phyloP scores from a whole-genome alignment of 2,888 invertebrate genomes.

The Boloria selene region DNA sequence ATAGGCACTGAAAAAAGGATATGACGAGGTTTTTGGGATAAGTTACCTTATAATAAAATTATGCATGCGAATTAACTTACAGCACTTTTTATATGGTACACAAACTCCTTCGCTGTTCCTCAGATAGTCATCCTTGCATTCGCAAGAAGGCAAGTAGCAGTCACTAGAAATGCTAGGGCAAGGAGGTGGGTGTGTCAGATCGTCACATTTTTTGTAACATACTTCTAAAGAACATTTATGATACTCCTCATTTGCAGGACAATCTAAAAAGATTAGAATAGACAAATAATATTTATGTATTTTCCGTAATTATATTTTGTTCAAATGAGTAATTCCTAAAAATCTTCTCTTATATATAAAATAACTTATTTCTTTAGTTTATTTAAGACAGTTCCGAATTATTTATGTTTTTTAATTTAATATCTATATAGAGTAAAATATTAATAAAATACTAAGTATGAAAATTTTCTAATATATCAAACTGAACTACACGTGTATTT shows the following conservation, averaged over 20 bases:
- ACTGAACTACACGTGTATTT: too few species aligned
- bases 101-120: slow-evolving; percentile 48
- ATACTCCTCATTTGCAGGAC: slow-evolving; percentile 49
- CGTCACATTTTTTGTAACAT: slow-evolving; percentile 47
- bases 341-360: too few species aligned
- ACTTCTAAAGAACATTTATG: slow-evolving; percentile 46
- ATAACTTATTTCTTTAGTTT: too few species aligned
- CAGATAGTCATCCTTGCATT: slow-evolving; percentile 40
- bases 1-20: too few species aligned
- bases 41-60: too few species aligned
- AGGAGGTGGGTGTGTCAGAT: slow-evolving; percentile 42
- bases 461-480: too few species aligned
- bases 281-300: background rate
- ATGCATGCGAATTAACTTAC: slow-evolving; percentile 36
- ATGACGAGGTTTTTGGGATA: too few species aligned
- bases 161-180: slow-evolving; percentile 43
- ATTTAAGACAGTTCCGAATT: too few species aligned
- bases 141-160: slow-evolving; percentile 49
- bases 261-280: slow-evolving; percentile 39
- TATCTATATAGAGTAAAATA: too few species aligned
- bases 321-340: too few species aligned
- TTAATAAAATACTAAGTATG: too few species aligned
- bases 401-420: too few species aligned
- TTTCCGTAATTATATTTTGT: background rate
- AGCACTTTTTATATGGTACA: slow-evolving; percentile 43